Evolutionary conservation across 2,888 invertebrate species (phyloP), one percentile per base, ranked within the genome.

Genomic region (Acleris literana): DNA sequence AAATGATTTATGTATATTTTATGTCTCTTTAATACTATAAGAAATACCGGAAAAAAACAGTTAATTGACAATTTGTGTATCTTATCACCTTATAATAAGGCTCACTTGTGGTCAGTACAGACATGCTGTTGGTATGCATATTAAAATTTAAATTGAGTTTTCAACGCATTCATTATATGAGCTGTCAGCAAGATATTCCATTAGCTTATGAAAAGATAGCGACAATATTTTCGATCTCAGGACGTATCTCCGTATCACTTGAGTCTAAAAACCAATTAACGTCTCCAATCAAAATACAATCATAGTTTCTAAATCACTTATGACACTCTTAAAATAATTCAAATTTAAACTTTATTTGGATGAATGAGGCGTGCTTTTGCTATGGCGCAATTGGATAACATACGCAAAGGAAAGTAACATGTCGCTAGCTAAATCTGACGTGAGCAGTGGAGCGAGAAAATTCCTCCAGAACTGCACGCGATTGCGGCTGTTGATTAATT

Each of bases 401-500:
- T 46, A 46, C 46, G 17, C 25, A 4, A 25, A 16, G 25, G 9
- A 46, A 46, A 57, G 46, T 25, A 46, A 25, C 44, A 17, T 18
- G 33, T 33, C 29, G 18, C 13, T 55, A 55, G 54, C 20, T 43
- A 46, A 46, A 57, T 44, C 46, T 46, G 44, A 17, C 22, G 49
- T 13, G 20, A 2, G 25, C 57, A 46, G 46, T 57, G 46, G 11
- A 25, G n/a, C 57, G 57, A 13, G 44, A 44, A 43, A n/a, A 57
- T 57, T 57, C 57, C 17, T 25, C 20, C 5, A 20, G 17, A 25
- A 46, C 6, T 16, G 57, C 57, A 57, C 57, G 57, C 57, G 25
- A 46, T 5, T 11, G 44, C 20, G 5, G 20, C 55, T 1, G 54
- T 13, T 33, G 16, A 44, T 43, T 39, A 62, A 58, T 56, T 33